Evolutionary conservation across 2,113 vertebrate species (phyloP).

Genomic region (Xyrauchen texanus): DNA sequence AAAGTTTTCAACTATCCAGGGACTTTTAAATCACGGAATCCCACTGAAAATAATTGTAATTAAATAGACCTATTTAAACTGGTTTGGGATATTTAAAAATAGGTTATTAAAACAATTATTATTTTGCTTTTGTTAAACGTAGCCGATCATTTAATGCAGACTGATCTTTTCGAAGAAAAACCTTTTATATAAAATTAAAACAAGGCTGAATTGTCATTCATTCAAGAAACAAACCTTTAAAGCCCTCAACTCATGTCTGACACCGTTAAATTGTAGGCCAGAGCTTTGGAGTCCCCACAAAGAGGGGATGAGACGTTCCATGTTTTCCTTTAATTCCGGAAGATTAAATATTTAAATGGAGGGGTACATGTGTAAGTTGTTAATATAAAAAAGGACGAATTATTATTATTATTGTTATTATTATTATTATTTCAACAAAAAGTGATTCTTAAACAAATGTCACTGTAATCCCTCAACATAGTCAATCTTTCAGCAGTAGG

Average conservation of each 20-base stretch:
- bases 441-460: neutral
- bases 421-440: neutral
- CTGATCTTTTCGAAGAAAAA: neutral
- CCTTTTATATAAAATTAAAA: neutral
- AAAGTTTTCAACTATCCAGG: neutral
- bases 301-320: neutral
- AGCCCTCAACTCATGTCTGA: constrained; percentile 21
- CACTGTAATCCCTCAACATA: neutral
- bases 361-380: neutral
- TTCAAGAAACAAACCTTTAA: constrained; percentile 31
- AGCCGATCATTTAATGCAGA: neutral
- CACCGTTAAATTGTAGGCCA: constrained; percentile 39
- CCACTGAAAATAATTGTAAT: neutral
- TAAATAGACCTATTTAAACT: neutral
- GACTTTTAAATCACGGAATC: neutral
- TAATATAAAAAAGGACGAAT: neutral
- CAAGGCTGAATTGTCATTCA: constrained; percentile 9
- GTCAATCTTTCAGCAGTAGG: neutral
- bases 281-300: constrained; percentile 31
- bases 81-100: neutral
- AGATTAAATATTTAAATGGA: neutral
- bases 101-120: neutral
- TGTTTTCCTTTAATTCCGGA: neutral
- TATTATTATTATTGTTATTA: neutral
- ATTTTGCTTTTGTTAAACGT: neutral